phyloP scores from a whole-genome alignment of 1,140 invertebrate genomes.

The Drosophila orosa region DNA sequence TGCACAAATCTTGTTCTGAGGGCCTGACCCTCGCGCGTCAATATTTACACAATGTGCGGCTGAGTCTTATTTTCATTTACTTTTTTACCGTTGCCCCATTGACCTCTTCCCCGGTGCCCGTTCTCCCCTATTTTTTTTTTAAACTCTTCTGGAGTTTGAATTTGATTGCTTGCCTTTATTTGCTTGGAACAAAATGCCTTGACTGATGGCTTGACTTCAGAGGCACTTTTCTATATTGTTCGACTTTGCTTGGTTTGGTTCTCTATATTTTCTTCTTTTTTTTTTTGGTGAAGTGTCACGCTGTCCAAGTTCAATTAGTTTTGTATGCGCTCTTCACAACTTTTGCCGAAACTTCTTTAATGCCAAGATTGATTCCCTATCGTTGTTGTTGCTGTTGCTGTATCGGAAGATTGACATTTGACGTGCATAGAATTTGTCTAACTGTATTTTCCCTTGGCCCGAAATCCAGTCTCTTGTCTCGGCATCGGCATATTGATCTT shows the following conservation, averaged over 20 bases:
- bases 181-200: constrained; percentile 76
- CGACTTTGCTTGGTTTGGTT: constrained; percentile 21
- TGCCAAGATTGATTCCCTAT: constrained; percentile 73
- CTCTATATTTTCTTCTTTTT: constrained; percentile 11
- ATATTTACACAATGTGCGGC: constrained; percentile 59
- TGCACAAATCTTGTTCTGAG: constrained; percentile 72
- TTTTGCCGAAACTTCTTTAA: constrained; percentile 70
- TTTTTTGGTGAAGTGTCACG: constrained; percentile 73
- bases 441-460: constrained; percentile 70
- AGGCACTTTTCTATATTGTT: constrained; percentile 57
- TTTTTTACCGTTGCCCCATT: constrained; percentile 61
- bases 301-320: constrained; percentile 82
- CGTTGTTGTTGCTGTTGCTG: constrained; percentile 40
- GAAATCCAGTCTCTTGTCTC: constrained; percentile 41
- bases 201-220: constrained; percentile 62
- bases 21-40: constrained; percentile 53
- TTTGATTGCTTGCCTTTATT: constrained; percentile 78
- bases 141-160: constrained; percentile 66
- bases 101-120: constrained; percentile 35
- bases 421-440: constrained; percentile 81
- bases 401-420: constrained; percentile 74
- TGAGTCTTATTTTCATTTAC: constrained; percentile 47
- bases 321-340: constrained; percentile 73
- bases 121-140: background rate
- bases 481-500: constrained; percentile 46